Percentiles rank a stretch among this genome's conserved stretches.
These are phyloP conservation scores for Atherinosoma microstoma DNA, from an alignment of 2,797 vertebrate species.

Conservation along the genomic window DNA sequence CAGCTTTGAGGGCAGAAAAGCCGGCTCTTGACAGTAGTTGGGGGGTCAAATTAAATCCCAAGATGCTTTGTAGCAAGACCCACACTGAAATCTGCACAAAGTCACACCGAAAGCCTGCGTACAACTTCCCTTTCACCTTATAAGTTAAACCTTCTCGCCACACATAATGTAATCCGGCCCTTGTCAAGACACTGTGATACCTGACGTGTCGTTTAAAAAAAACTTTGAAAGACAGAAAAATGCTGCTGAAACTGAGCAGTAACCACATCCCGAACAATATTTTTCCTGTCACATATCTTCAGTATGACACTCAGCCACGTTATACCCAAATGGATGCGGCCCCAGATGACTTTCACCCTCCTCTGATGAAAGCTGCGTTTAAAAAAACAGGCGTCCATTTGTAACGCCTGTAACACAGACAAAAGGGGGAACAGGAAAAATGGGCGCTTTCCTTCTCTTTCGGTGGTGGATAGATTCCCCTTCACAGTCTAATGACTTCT, in stretches of 20 bases:
- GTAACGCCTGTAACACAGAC: constrained; percentile 42
- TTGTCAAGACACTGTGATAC: too few relatives aligned
- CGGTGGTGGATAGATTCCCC: constrained; percentile 68
- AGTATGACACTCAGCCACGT: constrained; percentile 2
- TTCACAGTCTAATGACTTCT: constrained; percentile 81
- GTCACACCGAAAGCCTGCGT: constrained; percentile 29
- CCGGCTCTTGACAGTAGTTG: not conserved
- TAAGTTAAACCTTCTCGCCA: constrained; percentile 32
- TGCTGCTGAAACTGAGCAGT: not conserved
- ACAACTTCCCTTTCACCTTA: constrained; percentile 50
- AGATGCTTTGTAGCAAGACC: constrained; percentile 37
- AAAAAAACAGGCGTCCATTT: constrained; percentile 42
- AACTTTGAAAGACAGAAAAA: too few relatives aligned
- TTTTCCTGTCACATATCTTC: constrained; percentile 16
- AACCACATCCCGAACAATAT: not conserved
- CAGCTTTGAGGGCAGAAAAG: not conserved
- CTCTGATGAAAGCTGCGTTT: constrained; percentile 29
- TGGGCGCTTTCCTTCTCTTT: constrained; percentile 55
- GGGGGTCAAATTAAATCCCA: constrained; percentile 45
- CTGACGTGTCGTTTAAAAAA: too few relatives aligned
- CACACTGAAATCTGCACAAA: constrained; percentile 21
- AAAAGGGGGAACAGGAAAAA: constrained; percentile 42
- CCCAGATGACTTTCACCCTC: constrained; percentile 10
- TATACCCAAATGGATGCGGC: constrained; percentile 25
- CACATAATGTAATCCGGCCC: not conserved